A percentile compares a stretch with the other conserved stretches of the same genome.
Conservation (phyloP, 2,113 vertebrate species). For the Columbina picui region DNA sequence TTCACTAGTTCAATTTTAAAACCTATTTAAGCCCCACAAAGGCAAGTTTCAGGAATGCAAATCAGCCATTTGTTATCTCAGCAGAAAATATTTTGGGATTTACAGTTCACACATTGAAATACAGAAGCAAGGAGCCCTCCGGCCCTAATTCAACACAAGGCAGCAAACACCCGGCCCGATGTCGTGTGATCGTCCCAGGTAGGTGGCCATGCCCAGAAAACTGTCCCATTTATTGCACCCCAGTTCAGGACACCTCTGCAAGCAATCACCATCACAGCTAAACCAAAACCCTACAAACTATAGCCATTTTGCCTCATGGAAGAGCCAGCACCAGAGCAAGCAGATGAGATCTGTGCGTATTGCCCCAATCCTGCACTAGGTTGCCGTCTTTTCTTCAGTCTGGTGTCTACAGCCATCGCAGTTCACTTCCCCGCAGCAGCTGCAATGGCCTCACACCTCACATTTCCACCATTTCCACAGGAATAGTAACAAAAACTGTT, state of each 20-base stretch:
- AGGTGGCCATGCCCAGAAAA: not conserved
- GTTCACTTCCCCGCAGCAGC: not conserved
- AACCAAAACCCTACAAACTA: not conserved
- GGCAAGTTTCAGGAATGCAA: not conserved
- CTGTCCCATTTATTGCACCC: not conserved
- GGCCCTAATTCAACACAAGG: not conserved
- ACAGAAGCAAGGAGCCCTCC: not conserved
- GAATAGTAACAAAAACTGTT: not conserved
- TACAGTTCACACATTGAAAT: rapidly evolving
- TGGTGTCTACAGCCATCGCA: not conserved
- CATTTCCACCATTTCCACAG: not conserved
- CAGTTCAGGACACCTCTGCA: not conserved
- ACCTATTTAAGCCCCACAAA: not conserved
- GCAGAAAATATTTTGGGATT: not conserved
- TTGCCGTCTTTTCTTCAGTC: not conserved
- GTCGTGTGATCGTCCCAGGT: not conserved
- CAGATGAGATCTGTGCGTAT: not conserved
- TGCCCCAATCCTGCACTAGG: not conserved
- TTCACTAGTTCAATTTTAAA: not conserved
- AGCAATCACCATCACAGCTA: not conserved
- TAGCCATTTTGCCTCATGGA: not conserved
- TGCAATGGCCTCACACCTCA: not conserved
- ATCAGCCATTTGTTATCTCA: not conserved
- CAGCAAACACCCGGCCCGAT: not conserved
- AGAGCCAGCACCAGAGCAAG: not conserved